Percentiles rank a stretch among this genome's conserved stretches.
Evolutionary conservation across 2,797 vertebrate species (phyloP).

Genomic region (Bovichtus variegatus): DNA sequence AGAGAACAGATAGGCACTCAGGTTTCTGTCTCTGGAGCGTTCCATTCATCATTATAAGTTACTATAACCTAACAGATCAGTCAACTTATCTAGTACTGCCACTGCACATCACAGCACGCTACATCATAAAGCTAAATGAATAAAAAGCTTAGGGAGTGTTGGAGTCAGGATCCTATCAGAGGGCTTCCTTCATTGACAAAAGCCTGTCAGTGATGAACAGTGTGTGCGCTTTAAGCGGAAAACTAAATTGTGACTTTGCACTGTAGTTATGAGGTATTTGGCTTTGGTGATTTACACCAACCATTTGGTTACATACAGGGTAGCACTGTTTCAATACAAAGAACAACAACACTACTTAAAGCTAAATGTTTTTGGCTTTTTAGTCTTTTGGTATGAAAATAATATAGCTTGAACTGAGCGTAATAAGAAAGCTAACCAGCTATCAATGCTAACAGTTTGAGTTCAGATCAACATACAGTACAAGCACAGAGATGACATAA

Average conservation of each 20-base stretch:
- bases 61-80: neutral
- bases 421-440: conserved; percentile 43
- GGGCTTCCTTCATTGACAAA: neutral
- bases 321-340: conserved; percentile 76
- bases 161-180: conserved; percentile 4
- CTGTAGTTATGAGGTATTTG: conserved; percentile 82
- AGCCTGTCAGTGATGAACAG: conserved; percentile 24
- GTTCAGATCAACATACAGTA: conserved; percentile 54
- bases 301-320: conserved; percentile 79
- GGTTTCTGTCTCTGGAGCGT: conserved; percentile 17
- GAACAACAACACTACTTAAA: conserved; percentile 80
- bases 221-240: conserved; percentile 27
- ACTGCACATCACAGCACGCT: conserved; percentile 1
- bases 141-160: neutral
- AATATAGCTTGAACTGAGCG: conserved; percentile 60
- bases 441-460: conserved; percentile 49
- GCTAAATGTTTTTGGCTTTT: conserved; percentile 75
- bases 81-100: neutral
- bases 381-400: conserved; percentile 78
- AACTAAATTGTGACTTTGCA: conserved; percentile 62
- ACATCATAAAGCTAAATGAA: neutral
- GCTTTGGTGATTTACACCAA: conserved; percentile 79
- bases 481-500: conserved; percentile 68
- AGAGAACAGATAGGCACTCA: conserved; percentile 44
- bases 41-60: neutral